Evolutionary conservation across 2,797 vertebrate genomes (phyloP).

Genomic region (Xenopus petersii): DNA sequence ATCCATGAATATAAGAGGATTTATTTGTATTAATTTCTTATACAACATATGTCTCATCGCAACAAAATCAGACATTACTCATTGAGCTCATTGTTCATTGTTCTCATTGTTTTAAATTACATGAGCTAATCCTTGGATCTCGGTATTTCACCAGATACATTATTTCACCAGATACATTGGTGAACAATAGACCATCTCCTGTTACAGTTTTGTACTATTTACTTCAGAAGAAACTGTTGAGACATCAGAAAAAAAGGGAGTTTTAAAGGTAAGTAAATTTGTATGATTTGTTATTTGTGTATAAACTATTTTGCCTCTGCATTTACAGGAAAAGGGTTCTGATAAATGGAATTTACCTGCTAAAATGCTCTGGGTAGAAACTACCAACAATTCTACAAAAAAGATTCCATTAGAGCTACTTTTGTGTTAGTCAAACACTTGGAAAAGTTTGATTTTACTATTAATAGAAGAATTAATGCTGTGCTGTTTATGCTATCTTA

Average conservation of each 20-base stretch:
- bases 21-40: no score
- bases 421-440: no score
- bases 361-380: slow-evolving; percentile 69
- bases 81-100: slow-evolving; percentile 62
- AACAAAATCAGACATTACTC: no score
- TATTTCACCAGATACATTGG: slow-evolving; percentile 70
- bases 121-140: slow-evolving; percentile 71
- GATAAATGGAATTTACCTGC: slow-evolving; percentile 75
- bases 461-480: no score
- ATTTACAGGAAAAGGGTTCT: slow-evolving; percentile 51
- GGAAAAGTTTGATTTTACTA: no score
- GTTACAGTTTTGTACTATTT: slow-evolving; percentile 78
- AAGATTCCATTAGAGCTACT: slow-evolving; percentile 79
- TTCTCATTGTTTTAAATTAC: slow-evolving; percentile 67
- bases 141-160: slow-evolving; percentile 62
- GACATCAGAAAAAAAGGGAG: slow-evolving; percentile 66
- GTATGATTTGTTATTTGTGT: not conserved
- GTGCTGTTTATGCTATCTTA: no score
- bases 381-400: slow-evolving; percentile 67
- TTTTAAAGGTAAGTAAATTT: slow-evolving; percentile 63
- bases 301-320: not conserved
- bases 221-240: slow-evolving; percentile 73
- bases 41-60: no score
- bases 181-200: slow-evolving; percentile 74
- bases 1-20: no score